Base-by-base conservation (phyloP, 2,888 invertebrate genomes). In the Drosophila rubida region DNA sequence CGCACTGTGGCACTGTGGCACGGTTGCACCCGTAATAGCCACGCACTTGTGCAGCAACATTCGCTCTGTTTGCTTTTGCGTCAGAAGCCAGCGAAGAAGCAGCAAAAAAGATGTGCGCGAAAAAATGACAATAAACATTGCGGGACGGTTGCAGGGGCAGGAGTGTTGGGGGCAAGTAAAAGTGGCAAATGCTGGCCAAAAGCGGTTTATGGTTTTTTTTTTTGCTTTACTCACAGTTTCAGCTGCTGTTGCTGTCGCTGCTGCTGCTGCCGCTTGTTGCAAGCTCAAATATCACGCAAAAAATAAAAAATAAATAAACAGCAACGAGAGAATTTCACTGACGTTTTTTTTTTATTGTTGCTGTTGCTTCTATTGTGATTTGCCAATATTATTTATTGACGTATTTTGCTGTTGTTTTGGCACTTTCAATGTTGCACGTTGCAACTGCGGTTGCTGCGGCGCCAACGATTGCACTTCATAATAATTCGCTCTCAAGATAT, bases 381-480 rank as follows among this genome's bases (percentile, higher is more conserved):
- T 44, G 35, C 2, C 23, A 25, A 44, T 30, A 19, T 53, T 35
- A 16, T 35, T 59, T 63, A 19, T 19, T 19, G 1, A 8, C 27
- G 19, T 46, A 46, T 50, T 13, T 45, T 25, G n/a, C 44, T 16
- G 14, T 41, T 41, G 8, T 30, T 53, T 59, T 35, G 44, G 37
- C 50, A 66, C 54, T 57, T 64, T 72, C 42, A 78, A 22, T 65
- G 73, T 69, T 78, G 62, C 73, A 73, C 59, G 62, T 71, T 68
- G 65, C 64, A 69, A 65, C 64, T 71, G 75, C 55, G 68, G 60
- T 55, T 63, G 63, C 63, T 78, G 75, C 79, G 65, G 70, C 57
- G 62, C 61, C 74, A 74, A 69, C 68, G 69, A 55, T 45, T 74
- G 42, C 76, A 64, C 60, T 64, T 65, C 72, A 76, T 74, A 68